Evolutionary conservation across 2,888 invertebrate genomes (phyloP).

Genomic region (Meteorus cinctellus): DNA sequence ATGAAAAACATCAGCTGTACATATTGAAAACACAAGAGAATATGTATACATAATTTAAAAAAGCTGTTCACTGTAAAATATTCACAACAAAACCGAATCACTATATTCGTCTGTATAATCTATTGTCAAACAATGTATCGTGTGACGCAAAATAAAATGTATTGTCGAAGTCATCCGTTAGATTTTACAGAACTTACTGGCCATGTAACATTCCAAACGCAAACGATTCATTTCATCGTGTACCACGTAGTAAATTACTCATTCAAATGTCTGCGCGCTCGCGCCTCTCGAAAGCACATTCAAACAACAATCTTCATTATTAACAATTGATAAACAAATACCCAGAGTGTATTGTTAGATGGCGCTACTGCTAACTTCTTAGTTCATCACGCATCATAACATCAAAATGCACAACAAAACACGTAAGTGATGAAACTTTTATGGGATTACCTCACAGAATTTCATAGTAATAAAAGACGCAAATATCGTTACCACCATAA

Average conservation of each 20-base stretch:
- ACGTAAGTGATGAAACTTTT: too few species aligned
- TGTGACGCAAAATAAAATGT: slow-evolving; percentile 66
- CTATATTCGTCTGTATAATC: slow-evolving; percentile 71
- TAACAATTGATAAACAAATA: neutral
- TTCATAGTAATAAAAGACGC: too few species aligned
- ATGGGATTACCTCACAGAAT: too few species aligned
- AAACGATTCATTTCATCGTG: too few species aligned
- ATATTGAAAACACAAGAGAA: neutral
- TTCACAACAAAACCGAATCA: slow-evolving; percentile 53
- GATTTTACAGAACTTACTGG: too few species aligned
- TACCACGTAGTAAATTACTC: too few species aligned
- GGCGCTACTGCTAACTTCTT: neutral
- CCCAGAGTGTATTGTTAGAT: neutral
- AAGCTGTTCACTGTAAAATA: slow-evolving; percentile 56
- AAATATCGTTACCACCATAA: too few species aligned
- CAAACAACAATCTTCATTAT: neutral
- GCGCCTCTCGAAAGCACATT: too few species aligned
- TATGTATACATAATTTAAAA: slow-evolving; percentile 26
- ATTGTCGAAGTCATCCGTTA: slow-evolving; percentile 45
- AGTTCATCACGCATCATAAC: neutral
- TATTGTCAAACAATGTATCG: slow-evolving; percentile 72
- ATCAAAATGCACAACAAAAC: too few species aligned
- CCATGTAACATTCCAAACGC: too few species aligned
- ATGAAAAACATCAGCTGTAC: slow-evolving; percentile 28
- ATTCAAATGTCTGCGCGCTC: too few species aligned